Conservation (phyloP, 2,113 vertebrate species). For the Dromiciops gliroides region DNA sequence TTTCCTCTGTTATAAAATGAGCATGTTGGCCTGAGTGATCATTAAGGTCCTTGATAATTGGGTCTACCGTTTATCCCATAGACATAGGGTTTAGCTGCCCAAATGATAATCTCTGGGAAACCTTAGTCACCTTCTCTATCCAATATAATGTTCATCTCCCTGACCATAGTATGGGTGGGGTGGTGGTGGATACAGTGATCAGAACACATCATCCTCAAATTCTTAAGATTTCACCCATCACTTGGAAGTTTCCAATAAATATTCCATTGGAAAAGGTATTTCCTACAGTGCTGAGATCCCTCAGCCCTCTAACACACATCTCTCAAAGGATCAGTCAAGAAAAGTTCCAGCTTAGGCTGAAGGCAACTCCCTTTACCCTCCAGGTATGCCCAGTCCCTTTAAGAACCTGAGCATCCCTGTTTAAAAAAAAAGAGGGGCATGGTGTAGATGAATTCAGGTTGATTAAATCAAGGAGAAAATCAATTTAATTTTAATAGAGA, state of each 20-base stretch:
- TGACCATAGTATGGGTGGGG: neutral
- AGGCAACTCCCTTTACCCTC: neutral
- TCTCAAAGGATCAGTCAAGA: neutral
- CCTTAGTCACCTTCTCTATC: neutral
- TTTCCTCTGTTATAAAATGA: neutral
- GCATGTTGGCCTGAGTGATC: neutral
- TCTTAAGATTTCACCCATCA: neutral
- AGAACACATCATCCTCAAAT: neutral
- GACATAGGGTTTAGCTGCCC: neutral
- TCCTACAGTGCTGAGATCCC: neutral
- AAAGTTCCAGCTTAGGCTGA: neutral
- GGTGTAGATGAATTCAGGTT: slow-evolving; percentile 57
- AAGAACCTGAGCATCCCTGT: slow-evolving; percentile 6
- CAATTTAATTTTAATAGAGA: slow-evolving; percentile 81
- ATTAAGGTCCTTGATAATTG: neutral
- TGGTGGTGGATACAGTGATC: neutral
- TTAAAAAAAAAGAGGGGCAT: neutral
- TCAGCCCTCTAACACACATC: neutral
- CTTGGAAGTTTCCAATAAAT: neutral
- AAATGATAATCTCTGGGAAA: neutral
- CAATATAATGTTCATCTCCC: neutral
- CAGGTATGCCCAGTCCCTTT: neutral
- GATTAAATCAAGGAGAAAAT: slow-evolving; percentile 78
- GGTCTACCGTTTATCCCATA: neutral
- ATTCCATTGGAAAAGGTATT: neutral